phyloP scores from a whole-genome alignment of 2,797 vertebrate genomes.

The Pempheris klunzingeri region DNA sequence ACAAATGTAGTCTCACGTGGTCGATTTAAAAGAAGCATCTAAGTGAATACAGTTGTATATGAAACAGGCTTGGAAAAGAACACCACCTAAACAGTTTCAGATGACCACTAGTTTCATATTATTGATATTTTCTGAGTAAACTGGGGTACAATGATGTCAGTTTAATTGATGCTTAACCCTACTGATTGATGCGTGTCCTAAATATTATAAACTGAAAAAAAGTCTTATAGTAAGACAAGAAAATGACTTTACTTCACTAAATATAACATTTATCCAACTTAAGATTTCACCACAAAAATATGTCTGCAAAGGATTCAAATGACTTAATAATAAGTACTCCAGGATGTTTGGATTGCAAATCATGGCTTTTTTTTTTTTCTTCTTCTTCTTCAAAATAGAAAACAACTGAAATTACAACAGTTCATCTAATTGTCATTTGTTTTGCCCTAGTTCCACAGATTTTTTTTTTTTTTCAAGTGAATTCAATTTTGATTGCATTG shows the following conservation, averaged over 20 bases:
- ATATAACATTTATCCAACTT: conserved; percentile 82
- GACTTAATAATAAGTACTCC: conserved; percentile 76
- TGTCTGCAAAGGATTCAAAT: conserved; percentile 76
- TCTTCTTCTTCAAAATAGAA: conserved; percentile 75
- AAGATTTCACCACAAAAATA: conserved; percentile 84
- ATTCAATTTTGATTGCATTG: conserved; percentile 92
- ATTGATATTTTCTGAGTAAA: conserved; percentile 60
- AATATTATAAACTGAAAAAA: conserved; percentile 79
- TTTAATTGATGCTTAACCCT: conserved; percentile 66
- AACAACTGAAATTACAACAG: conserved; percentile 72
- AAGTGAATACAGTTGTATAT: conserved; percentile 54
- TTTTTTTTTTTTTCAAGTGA: conserved; percentile 84
- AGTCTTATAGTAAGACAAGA: conserved; percentile 79
- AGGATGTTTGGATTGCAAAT: conserved; percentile 89
- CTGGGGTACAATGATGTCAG: conserved; percentile 54
- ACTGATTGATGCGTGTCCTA: conserved; percentile 70
- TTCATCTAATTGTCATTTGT: conserved; percentile 79
- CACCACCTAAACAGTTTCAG: conserved; percentile 57
- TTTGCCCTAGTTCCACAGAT: conserved; percentile 72
- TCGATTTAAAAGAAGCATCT: conserved; percentile 71
- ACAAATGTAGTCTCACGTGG: conserved; percentile 56
- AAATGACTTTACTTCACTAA: conserved; percentile 82
- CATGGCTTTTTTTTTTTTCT: conserved; percentile 91
- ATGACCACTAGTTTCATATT: conserved; percentile 58
- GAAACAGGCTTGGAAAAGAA: conserved; percentile 59